Evolutionary conservation across 2,888 invertebrate genomes (phyloP).

Genomic region (Buathra laborator): DNA sequence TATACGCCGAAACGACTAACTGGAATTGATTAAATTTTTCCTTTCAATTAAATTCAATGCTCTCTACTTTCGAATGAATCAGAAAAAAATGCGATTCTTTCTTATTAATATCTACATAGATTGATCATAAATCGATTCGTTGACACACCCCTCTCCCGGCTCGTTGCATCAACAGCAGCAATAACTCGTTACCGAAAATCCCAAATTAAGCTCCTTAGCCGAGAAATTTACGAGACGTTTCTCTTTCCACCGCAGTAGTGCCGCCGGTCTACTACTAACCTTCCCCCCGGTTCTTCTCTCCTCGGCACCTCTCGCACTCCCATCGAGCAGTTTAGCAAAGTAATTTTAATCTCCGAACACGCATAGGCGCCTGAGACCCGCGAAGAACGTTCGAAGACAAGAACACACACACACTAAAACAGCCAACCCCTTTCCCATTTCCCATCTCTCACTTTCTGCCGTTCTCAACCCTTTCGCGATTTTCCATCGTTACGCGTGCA

Average conservation of each 20-base stretch:
- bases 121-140: conserved; percentile 54
- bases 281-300: conserved; percentile 56
- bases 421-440: conserved; percentile 25
- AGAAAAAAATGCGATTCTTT: conserved; percentile 3
- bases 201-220: conserved; percentile 85
- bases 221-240: conserved; percentile 83
- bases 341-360: conserved; percentile 84
- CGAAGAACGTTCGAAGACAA: conserved; percentile 51
- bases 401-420: conserved; percentile 9
- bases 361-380: conserved; percentile 71
- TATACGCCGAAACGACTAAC: conserved; percentile 9
- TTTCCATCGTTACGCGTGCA: conserved; percentile 20
- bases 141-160: conserved; percentile 72
- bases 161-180: conserved; percentile 69
- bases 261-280: conserved; percentile 18
- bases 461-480: conserved; percentile 35
- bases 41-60: background rate
- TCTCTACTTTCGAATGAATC: background rate
- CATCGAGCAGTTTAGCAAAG: conserved; percentile 81
- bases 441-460: conserved; percentile 37
- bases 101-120: background rate
- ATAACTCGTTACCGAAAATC: conserved; percentile 85
- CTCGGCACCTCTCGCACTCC: conserved; percentile 70
- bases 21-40: background rate
- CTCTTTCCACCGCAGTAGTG: conserved; percentile 61